Conservation (phyloP, 92 coral and sea anemone species). For the Porites lobata region DNA sequence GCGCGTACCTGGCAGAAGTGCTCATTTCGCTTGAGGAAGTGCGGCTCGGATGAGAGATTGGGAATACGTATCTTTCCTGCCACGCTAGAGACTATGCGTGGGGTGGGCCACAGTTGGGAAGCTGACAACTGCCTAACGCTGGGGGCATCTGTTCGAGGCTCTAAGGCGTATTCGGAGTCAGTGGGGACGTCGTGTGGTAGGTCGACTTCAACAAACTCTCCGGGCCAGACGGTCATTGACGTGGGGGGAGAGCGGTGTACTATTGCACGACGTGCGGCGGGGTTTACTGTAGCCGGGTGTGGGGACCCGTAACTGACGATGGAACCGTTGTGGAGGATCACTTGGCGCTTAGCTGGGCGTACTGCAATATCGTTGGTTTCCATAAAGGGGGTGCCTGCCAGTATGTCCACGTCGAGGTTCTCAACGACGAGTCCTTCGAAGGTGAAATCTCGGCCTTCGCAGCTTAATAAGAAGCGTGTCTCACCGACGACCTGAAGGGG, state of each 20-base stretch:
- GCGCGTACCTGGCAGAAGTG: constrained; percentile 67
- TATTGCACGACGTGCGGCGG: constrained; percentile 59
- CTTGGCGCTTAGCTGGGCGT: constrained; percentile 60
- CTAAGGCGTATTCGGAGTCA: constrained; percentile 60
- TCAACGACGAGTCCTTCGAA: constrained; percentile 43
- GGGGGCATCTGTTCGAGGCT: constrained; percentile 68
- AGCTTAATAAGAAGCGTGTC: constrained; percentile 39
- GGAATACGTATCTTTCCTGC: constrained; percentile 68
- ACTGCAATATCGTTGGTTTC: constrained; percentile 55
- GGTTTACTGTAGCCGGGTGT: not conserved
- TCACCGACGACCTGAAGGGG: constrained; percentile 69
- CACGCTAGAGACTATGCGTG: constrained; percentile 56
- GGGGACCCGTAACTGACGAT: constrained; percentile 10
- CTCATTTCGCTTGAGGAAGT: constrained; percentile 54
- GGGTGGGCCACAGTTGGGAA: constrained; percentile 59
- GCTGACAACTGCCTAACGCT: not conserved
- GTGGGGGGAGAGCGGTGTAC: constrained; percentile 73
- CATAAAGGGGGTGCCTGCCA: constrained; percentile 58
- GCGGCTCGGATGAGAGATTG: constrained; percentile 57
- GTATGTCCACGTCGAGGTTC: constrained; percentile 32
- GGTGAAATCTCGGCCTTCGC: constrained; percentile 38
- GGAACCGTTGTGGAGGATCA: constrained; percentile 43
- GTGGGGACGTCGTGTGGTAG: constrained; percentile 53
- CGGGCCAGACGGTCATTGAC: constrained; percentile 67
- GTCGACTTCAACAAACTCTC: constrained; percentile 66